These are phyloP conservation scores for Melanotaenia duboulayi DNA, from an alignment of 2,113 vertebrate species.

Conservation along the genomic window DNA sequence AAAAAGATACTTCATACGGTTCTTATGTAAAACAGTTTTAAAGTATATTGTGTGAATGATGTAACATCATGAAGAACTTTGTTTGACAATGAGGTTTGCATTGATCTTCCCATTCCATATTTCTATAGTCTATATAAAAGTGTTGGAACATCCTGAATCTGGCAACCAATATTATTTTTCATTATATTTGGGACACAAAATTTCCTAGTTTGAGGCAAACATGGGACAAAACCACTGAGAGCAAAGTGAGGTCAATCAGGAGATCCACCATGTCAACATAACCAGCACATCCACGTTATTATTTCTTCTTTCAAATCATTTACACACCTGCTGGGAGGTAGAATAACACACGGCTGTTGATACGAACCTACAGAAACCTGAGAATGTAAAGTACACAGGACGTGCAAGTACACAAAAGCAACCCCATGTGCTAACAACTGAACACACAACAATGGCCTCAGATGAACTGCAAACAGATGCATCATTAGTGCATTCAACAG, in stretches of 20 bases:
- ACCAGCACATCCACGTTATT: slow-evolving; percentile 37
- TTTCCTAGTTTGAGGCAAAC: slow-evolving; percentile 41
- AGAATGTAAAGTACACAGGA: slow-evolving; percentile 48
- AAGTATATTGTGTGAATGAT: no score
- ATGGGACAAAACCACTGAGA: slow-evolving; percentile 23
- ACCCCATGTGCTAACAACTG: slow-evolving; percentile 12
- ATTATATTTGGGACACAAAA: slow-evolving; percentile 25
- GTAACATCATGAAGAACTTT: background rate
- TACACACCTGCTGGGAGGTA: slow-evolving; percentile 68
- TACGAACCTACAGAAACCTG: slow-evolving; percentile 41
- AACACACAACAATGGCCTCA: slow-evolving; percentile 46
- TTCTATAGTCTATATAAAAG: slow-evolving; percentile 13
- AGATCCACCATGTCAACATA: slow-evolving; percentile 48
- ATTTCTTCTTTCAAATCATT: slow-evolving; percentile 54
- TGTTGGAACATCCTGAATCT: slow-evolving; percentile 12
- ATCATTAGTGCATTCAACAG: slow-evolving; percentile 29
- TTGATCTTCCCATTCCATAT: slow-evolving; percentile 6
- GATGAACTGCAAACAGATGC: slow-evolving; percentile 52
- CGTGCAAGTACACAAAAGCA: slow-evolving; percentile 38
- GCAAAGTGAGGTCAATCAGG: slow-evolving; percentile 31
- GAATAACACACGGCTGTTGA: slow-evolving; percentile 28
- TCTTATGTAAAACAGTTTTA: no score
- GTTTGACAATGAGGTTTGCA: background rate
- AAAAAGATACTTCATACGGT: no score
- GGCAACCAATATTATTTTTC: slow-evolving; percentile 25